Conservation (phyloP, 2,888 invertebrate species). For the Litoditis marina region DNA sequence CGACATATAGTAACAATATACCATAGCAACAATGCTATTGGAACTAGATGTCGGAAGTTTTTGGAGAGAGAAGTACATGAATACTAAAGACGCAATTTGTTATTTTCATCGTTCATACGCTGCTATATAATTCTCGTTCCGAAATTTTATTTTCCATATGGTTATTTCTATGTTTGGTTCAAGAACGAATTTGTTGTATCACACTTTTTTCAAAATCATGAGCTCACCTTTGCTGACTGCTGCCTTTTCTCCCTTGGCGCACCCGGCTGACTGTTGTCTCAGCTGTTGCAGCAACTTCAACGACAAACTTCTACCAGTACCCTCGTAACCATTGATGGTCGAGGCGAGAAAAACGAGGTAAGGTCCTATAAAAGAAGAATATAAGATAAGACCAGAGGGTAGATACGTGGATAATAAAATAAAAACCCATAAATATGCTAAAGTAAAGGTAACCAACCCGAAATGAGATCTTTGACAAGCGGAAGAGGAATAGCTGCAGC, state of each 20-base stretch:
- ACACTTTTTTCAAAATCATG: no score
- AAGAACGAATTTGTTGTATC: no score
- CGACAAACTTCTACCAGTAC: constrained; percentile 91
- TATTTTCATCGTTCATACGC: no score
- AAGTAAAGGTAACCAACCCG: constrained; percentile 28
- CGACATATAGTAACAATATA: not conserved
- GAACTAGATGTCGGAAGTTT: not conserved
- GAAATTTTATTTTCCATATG: no score
- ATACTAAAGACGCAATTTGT: no score
- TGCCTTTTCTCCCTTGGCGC: constrained; percentile 30
- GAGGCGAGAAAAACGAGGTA: constrained; percentile 77
- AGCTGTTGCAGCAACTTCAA: constrained; percentile 89
- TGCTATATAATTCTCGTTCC: no score
- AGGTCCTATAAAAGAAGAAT: constrained; percentile 36
- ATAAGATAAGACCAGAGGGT: no score
- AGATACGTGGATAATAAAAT: not conserved
- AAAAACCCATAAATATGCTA: no score
- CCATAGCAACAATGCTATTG: not conserved
- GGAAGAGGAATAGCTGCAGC: constrained; percentile 96
- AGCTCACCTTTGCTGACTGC: constrained; percentile 26
- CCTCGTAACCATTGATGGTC: constrained; percentile 80
- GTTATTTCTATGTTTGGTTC: no score
- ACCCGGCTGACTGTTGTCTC: constrained; percentile 63
- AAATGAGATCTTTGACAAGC: constrained; percentile 72
- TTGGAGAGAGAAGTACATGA: no score